phyloP scores from a whole-genome alignment of 92 coral and sea anemone species.

The Heteractis magnifica region DNA sequence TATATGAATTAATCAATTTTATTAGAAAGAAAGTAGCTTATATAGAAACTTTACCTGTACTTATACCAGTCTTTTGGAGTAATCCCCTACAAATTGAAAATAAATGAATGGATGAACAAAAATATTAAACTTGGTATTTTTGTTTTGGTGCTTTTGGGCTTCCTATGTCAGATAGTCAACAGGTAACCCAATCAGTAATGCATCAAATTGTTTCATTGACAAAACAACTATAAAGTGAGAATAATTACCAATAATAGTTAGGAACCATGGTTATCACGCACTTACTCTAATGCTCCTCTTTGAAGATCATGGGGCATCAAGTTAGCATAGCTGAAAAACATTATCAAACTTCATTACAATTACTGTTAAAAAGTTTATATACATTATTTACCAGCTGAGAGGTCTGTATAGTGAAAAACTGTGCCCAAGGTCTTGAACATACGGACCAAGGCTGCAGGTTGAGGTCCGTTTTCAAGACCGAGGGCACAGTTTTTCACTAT shows the following conservation, averaged over 20 bases:
- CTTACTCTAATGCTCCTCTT: constrained; percentile 96
- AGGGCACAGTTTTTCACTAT: no score
- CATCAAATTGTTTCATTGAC: not conserved
- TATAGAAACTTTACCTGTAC: constrained; percentile 16
- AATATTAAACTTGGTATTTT: not conserved
- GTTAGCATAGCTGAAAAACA: constrained; percentile 68
- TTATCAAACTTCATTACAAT: not conserved
- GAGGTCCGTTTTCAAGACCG: no score
- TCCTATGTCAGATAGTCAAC: not conserved
- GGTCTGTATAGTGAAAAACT: no score
- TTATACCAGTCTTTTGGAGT: constrained; percentile 21
- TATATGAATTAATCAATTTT: no score
- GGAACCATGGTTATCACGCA: not conserved
- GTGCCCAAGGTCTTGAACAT: no score
- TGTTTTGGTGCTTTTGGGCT: not conserved
- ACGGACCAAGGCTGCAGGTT: no score
- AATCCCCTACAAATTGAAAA: constrained; percentile 10
- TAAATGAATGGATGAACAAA: not conserved
- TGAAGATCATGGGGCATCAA: constrained; percentile 89
- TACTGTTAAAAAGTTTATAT: no score
- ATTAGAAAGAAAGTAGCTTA: not conserved
- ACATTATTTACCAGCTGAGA: no score
- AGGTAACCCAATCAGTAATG: not conserved
- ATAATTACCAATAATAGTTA: not conserved
- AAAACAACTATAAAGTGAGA: not conserved